Percentiles rank a stretch among this genome's conserved stretches.
Conservation (phyloP, 2,888 invertebrate genomes). For the Drosophila fungiperda region DNA sequence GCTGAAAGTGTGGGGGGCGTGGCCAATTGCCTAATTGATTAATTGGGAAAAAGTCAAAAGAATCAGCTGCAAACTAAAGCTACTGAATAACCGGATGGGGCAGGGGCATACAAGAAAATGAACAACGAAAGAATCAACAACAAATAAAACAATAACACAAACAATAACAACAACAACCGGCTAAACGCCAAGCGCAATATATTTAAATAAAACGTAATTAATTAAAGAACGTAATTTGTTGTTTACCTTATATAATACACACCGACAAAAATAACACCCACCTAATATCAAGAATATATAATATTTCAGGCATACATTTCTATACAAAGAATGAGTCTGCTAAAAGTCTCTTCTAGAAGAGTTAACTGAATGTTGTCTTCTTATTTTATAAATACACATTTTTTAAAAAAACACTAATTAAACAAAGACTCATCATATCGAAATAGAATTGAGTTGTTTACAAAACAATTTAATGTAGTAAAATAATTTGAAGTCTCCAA, state of each 20-base stretch:
- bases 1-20: constrained; percentile 32
- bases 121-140: not conserved
- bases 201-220: constrained; percentile 53
- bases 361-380: not conserved
- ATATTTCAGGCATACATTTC: not conserved
- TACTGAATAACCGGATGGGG: constrained; percentile 55
- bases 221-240: constrained; percentile 43
- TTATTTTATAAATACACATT: not conserved
- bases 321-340: not conserved
- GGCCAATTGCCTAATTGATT: constrained; percentile 21
- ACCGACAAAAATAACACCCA: not conserved
- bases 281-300: not conserved
- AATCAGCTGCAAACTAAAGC: constrained; percentile 19
- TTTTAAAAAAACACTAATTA: not conserved
- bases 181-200: constrained; percentile 67
- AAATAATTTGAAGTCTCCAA: not conserved
- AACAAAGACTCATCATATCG: not conserved
- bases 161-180: constrained; percentile 52
- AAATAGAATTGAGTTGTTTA: not conserved
- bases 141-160: not conserved
- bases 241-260: constrained; percentile 28
- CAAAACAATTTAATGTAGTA: not conserved
- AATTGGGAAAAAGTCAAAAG: constrained; percentile 16
- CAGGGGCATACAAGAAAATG: constrained; percentile 19
- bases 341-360: not conserved